phyloP scores from a whole-genome alignment of 2,888 invertebrate species.

The Thyatira batis region DNA sequence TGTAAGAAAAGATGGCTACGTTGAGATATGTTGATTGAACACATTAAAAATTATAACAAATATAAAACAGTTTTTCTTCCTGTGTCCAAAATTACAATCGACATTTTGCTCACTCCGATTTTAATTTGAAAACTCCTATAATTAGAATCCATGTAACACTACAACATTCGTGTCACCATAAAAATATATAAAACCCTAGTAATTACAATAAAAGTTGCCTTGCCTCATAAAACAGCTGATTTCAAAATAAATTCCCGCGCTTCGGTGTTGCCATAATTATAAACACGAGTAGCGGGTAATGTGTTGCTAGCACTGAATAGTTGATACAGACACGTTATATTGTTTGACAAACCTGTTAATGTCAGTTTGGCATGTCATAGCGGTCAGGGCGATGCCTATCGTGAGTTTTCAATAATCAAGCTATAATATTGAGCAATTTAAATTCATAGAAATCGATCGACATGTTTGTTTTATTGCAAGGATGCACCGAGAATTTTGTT shows the following conservation, averaged over 20 bases:
- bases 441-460: slow-evolving; percentile 44
- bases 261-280: slow-evolving; percentile 67
- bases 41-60: too few species aligned
- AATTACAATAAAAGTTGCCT: slow-evolving; percentile 19
- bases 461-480: slow-evolving; percentile 30
- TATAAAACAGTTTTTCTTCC: too few species aligned
- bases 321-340: slow-evolving; percentile 63
- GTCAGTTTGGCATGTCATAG: slow-evolving; percentile 76
- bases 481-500: slow-evolving; percentile 12
- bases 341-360: slow-evolving; percentile 79
- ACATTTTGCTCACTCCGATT: too few species aligned
- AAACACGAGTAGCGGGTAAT: slow-evolving; percentile 47
- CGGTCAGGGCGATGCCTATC: slow-evolving; percentile 48
- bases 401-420: slow-evolving; percentile 50
- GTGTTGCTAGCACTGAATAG: slow-evolving; percentile 68
- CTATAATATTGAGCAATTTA: slow-evolving; percentile 47
- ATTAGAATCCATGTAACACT: neutral
- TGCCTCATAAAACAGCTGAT: slow-evolving; percentile 20
- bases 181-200: neutral
- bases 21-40: too few species aligned
- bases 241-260: slow-evolving; percentile 29
- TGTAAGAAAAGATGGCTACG: too few species aligned
- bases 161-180: neutral
- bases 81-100: too few species aligned
- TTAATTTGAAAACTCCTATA: too few species aligned